Evolutionary conservation across 2,888 invertebrate species (phyloP).

Genomic region (Acanthacorydalis orientalis): DNA sequence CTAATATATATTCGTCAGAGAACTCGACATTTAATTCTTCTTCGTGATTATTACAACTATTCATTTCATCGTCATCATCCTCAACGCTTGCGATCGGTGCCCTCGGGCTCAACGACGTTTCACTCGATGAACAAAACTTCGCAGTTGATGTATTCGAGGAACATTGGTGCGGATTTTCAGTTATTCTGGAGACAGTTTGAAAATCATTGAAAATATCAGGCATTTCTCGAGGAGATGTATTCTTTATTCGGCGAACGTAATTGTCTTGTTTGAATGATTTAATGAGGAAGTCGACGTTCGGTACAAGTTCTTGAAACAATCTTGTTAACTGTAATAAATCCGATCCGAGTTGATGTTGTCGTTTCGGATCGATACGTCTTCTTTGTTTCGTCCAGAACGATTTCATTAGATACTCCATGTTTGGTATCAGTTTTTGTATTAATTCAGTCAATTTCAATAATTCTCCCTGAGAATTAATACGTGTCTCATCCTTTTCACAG

Average conservation of each 20-base stretch:
- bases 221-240: background rate
- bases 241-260: background rate
- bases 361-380: background rate
- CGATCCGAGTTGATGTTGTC: background rate
- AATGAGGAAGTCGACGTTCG: background rate
- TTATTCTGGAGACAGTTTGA: background rate
- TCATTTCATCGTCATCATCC: background rate
- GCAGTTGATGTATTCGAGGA: background rate
- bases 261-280: background rate
- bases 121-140: background rate
- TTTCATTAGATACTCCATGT: too few relatives aligned
- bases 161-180: too few relatives aligned
- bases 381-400: too few relatives aligned
- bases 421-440: too few relatives aligned
- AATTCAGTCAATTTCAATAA: too few relatives aligned
- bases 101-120: background rate
- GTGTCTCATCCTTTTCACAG: background rate
- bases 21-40: too few relatives aligned
- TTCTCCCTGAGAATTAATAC: too few relatives aligned
- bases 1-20: background rate
- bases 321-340: background rate
- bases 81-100: constrained; percentile 1
- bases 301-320: background rate
- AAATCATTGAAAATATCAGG: background rate
- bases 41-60: too few relatives aligned